Percentiles rank a stretch among this genome's conserved stretches.
Conservation (phyloP, 2,888 invertebrate species). For the Lumbricus terrestris region DNA sequence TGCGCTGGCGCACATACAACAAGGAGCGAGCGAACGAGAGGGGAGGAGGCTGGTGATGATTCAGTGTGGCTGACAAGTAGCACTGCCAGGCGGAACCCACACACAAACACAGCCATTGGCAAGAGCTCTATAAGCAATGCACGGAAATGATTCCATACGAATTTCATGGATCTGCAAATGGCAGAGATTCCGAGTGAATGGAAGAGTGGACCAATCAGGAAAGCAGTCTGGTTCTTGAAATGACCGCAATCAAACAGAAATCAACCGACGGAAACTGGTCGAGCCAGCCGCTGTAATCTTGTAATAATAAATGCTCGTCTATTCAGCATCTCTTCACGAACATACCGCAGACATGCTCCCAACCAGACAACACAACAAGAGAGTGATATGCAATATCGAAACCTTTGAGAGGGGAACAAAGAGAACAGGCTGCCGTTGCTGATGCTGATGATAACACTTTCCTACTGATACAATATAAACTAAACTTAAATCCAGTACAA, state of each 20-base stretch:
- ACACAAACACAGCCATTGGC: not conserved
- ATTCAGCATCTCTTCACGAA: not conserved
- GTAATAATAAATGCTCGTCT: not conserved
- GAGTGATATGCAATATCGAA: not conserved
- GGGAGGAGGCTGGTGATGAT: not conserved
- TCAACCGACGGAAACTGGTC: not conserved
- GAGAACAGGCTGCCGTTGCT: not conserved
- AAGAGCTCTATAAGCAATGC: not conserved
- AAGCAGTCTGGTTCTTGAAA: not conserved
- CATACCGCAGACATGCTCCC: not conserved
- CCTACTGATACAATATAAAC: not conserved
- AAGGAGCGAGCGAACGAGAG: not conserved
- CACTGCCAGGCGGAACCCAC: not conserved
- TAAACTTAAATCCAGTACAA: not conserved
- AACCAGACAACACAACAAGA: not conserved
- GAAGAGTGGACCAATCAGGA: not conserved
- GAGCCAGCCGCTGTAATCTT: not conserved
- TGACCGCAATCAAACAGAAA: not conserved
- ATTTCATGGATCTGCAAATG: not conserved
- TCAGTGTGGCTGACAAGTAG: not conserved
- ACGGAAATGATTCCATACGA: not conserved
- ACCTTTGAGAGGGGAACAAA: not conserved
- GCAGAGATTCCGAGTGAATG: not conserved
- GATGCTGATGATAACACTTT: not conserved
- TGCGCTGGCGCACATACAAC: not conserved